A percentile compares a stretch with the other conserved stretches of the same genome.
Conservation (phyloP, 2,888 invertebrate species). For the Chirona hameri region DNA sequence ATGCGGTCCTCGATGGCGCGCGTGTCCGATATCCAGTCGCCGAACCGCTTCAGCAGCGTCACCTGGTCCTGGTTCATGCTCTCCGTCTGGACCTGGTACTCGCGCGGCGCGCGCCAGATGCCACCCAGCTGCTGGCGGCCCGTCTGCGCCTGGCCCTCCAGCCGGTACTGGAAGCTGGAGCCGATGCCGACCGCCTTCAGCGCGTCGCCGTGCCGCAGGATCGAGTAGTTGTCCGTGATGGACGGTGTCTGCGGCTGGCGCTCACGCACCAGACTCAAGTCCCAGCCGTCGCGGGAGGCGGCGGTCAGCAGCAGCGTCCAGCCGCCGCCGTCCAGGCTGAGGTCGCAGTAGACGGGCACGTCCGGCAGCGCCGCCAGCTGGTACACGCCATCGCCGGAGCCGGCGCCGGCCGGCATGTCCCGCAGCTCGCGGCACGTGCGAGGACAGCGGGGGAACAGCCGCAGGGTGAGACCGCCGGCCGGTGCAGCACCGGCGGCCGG, state of each 20-base stretch:
- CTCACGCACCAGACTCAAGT: not conserved
- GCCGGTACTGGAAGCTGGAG: not conserved
- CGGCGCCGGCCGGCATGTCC: too few relatives aligned
- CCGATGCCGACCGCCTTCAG: not conserved
- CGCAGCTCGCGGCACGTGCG: too few relatives aligned
- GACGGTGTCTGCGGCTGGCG: not conserved
- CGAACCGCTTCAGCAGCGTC: not conserved
- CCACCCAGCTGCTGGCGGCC: not conserved
- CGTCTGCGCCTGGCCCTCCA: not conserved
- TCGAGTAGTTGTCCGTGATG: not conserved
- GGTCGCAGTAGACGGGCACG: not conserved
- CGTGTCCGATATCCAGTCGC: not conserved
- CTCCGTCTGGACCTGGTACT: not conserved
- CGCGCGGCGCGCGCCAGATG: not conserved
- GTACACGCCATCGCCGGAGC: not conserved
- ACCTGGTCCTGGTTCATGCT: not conserved
- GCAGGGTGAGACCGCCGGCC: too few relatives aligned
- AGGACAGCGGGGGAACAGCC: too few relatives aligned
- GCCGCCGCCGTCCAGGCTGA: not conserved
- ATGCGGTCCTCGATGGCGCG: not conserved
- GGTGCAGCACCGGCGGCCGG: too few relatives aligned
- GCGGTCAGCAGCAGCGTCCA: too few relatives aligned
- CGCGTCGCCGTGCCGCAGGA: not conserved
- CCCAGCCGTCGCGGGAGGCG: not conserved
- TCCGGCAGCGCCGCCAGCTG: not conserved